Conservation (phyloP, 2,888 invertebrate species). For the Lingula anatina region DNA sequence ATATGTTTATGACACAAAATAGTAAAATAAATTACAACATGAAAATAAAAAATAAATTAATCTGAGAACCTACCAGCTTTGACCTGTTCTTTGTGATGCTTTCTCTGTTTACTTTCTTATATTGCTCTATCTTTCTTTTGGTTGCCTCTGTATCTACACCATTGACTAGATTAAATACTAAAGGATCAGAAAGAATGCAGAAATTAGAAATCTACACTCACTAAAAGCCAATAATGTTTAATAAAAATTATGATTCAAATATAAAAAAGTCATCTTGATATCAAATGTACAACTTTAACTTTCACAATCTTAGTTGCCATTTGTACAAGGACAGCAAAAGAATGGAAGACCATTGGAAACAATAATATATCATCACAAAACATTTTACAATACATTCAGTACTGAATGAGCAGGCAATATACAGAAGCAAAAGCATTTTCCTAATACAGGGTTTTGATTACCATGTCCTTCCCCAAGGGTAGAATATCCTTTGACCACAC, state of each 20-base stretch:
- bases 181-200: constrained; percentile 8
- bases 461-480: no score
- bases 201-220: not conserved
- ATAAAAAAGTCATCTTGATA: not conserved
- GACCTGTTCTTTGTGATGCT: constrained; percentile 56
- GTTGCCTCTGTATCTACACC: constrained; percentile 84
- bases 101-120: constrained; percentile 73
- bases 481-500: no score
- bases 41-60: not conserved
- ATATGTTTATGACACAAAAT: not conserved
- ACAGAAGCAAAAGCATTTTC: not conserved
- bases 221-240: not conserved
- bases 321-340: no score
- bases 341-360: no score
- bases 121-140: constrained; percentile 56
- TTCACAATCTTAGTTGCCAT: no score
- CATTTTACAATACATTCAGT: not conserved
- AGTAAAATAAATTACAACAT: not conserved
- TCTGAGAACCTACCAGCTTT: constrained; percentile 32
- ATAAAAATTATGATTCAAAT: not conserved
- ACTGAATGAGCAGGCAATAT: not conserved
- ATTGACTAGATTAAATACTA: constrained; percentile 80
- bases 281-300: constrained; percentile 1
- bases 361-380: not conserved
- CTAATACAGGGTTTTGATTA: no score